Percentiles rank a stretch among this genome's conserved stretches.
Evolutionary conservation across 1,140 invertebrate species (phyloP).

Genomic region (Charaxes varanes): DNA sequence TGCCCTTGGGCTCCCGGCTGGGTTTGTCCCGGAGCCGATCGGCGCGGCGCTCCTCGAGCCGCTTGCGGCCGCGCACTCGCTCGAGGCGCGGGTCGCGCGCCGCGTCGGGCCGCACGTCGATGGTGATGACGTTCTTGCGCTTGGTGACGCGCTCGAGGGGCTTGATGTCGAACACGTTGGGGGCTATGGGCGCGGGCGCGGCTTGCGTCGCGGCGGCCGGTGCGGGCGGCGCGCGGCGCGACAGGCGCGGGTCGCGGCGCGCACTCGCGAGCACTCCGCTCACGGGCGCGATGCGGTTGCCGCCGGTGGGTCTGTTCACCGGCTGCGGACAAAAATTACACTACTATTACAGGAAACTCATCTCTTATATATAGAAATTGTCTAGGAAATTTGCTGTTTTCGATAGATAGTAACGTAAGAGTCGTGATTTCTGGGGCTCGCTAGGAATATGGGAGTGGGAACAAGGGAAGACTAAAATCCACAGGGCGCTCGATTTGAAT

Average conservation of each 20-base stretch:
- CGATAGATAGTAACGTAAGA: too few species aligned
- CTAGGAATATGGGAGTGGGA: too few species aligned
- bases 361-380: too few species aligned
- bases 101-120: slow-evolving; percentile 43
- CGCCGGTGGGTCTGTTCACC: slow-evolving; percentile 40
- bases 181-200: slow-evolving; percentile 29
- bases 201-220: slow-evolving; percentile 9
- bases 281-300: slow-evolving; percentile 78
- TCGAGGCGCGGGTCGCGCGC: slow-evolving; percentile 28
- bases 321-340: slow-evolving; percentile 42
- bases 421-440: too few species aligned
- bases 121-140: slow-evolving; percentile 63
- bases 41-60: slow-evolving; percentile 12
- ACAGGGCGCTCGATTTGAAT: too few species aligned
- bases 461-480: too few species aligned
- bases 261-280: slow-evolving; percentile 76
- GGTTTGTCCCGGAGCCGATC: slow-evolving; percentile 5
- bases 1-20: slow-evolving; percentile 13
- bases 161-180: slow-evolving; percentile 60
- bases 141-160: slow-evolving; percentile 54
- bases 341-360: too few species aligned
- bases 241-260: slow-evolving; percentile 55
- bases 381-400: too few species aligned
- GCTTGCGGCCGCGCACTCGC: slow-evolving; percentile 5
- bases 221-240: slow-evolving; percentile 18